Conservation (phyloP, 2,888 invertebrate genomes). For the Trissolcus brochymenae region DNA sequence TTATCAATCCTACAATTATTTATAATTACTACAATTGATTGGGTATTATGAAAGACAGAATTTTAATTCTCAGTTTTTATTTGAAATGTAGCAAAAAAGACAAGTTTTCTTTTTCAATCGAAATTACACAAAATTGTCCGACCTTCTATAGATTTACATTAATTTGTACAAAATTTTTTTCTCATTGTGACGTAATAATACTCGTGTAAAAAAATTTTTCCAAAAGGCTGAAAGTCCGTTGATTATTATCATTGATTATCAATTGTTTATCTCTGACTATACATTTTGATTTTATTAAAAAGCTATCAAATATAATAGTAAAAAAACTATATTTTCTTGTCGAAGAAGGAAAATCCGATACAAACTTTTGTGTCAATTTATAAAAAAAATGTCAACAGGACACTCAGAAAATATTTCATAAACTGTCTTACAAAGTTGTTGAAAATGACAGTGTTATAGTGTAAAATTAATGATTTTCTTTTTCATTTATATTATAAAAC, state of each 20-base stretch:
- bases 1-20: not conserved
- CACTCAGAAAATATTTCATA: constrained; percentile 24
- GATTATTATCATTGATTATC: too few relatives aligned
- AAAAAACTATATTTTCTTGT: not conserved
- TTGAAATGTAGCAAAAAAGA: not conserved
- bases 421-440: constrained; percentile 11
- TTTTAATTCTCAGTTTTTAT: not conserved
- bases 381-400: constrained; percentile 27
- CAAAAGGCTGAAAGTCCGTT: too few relatives aligned
- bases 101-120: not conserved
- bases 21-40: not conserved
- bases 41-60: not conserved
- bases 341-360: not conserved
- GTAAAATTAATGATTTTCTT: constrained; percentile 1
- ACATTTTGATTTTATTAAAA: not conserved
- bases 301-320: not conserved
- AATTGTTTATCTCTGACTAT: too few relatives aligned
- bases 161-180: too few relatives aligned
- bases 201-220: too few relatives aligned
- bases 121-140: too few relatives aligned
- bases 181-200: too few relatives aligned
- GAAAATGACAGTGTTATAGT: constrained; percentile 16
- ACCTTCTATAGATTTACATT: too few relatives aligned
- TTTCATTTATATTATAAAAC: not conserved
- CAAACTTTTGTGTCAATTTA: constrained; percentile 9